phyloP scores from a whole-genome alignment of 2,113 vertebrate genomes.

The Pluvialis apricaria region DNA sequence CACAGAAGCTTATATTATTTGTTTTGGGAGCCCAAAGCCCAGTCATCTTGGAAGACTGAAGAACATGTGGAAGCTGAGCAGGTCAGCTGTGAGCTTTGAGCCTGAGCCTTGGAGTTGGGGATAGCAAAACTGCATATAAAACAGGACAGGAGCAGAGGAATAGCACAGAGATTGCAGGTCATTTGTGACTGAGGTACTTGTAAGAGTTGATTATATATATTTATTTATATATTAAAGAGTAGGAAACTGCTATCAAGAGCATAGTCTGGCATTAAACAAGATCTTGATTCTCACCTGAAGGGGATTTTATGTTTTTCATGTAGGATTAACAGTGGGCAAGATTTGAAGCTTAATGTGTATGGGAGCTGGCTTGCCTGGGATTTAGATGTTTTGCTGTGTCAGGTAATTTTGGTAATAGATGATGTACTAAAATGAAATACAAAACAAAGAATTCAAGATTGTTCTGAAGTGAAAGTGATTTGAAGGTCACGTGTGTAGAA shows the following conservation, averaged over 20 bases:
- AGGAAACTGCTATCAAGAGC: background rate
- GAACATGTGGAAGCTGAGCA: background rate
- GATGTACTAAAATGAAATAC: background rate
- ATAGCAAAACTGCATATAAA: background rate
- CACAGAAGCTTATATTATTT: background rate
- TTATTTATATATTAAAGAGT: background rate
- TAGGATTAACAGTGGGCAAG: background rate
- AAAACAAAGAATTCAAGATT: background rate
- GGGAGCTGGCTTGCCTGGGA: background rate
- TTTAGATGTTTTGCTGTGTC: background rate
- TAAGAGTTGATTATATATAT: background rate
- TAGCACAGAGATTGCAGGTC: background rate
- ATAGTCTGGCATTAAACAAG: background rate
- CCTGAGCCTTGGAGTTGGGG: background rate
- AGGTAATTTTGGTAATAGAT: background rate
- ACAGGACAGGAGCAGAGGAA: background rate
- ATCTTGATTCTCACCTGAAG: background rate
- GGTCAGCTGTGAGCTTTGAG: background rate
- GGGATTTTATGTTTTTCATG: background rate
- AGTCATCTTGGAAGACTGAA: background rate
- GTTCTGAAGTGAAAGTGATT: background rate
- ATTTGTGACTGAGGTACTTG: background rate
- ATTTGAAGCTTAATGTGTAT: background rate
- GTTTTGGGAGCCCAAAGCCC: background rate
- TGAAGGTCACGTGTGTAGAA: background rate